Evolutionary conservation across 2,797 vertebrate genomes (phyloP).

Genomic region (Cynodonichthys magdalenae): DNA sequence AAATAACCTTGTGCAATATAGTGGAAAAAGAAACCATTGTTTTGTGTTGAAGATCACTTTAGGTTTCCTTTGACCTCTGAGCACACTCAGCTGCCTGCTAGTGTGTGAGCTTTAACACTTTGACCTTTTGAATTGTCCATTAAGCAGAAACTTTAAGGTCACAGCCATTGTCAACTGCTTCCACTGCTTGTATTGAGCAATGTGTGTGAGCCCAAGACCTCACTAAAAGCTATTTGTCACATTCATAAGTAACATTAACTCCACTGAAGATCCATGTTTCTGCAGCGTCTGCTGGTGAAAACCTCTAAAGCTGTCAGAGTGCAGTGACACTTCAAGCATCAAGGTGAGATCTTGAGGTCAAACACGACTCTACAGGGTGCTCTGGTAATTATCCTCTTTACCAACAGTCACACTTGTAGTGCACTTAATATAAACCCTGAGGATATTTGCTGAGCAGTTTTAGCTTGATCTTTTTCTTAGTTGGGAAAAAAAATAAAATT

Average conservation of each 20-base stretch:
- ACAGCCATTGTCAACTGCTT: slow-evolving; percentile 9
- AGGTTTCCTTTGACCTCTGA: slow-evolving; percentile 12
- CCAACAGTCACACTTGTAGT: slow-evolving; percentile 12
- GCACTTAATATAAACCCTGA: slow-evolving; percentile 19
- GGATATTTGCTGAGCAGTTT: neutral
- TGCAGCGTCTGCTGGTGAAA: slow-evolving; percentile 27
- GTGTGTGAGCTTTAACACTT: slow-evolving; percentile 23
- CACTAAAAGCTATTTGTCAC: slow-evolving; percentile 66
- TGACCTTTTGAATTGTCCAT: slow-evolving; percentile 38
- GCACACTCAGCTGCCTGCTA: neutral
- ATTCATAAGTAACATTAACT: slow-evolving; percentile 62
- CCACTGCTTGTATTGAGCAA: slow-evolving; percentile 17
- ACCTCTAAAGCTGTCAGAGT: slow-evolving; percentile 27
- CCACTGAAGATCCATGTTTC: slow-evolving; percentile 53
- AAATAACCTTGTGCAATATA: neutral
- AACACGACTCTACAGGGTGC: slow-evolving; percentile 8
- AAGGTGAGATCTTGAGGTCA: slow-evolving; percentile 47
- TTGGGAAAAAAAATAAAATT: neutral
- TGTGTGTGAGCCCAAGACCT: slow-evolving; percentile 43
- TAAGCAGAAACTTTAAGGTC: slow-evolving; percentile 24
- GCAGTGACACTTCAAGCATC: slow-evolving; percentile 21
- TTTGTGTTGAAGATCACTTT: neutral
- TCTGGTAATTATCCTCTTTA: slow-evolving; percentile 20
- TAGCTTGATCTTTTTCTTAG: neutral
- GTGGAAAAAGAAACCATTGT: neutral